phyloP scores from a whole-genome alignment of 23 tunicate genomes.

The Oikopleura albicans region DNA sequence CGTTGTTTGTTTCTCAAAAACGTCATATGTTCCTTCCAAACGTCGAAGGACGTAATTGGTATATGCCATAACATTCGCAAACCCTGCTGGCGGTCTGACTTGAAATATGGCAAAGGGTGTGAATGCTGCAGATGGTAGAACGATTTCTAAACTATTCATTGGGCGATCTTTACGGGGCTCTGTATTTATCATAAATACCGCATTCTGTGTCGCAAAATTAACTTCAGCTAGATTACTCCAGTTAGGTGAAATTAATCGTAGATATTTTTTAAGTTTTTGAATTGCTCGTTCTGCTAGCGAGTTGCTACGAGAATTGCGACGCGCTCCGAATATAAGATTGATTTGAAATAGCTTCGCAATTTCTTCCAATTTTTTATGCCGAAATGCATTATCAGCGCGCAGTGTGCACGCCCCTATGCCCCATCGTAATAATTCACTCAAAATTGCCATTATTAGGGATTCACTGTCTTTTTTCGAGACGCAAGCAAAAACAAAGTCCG shows the following conservation, averaged over 20 bases:
- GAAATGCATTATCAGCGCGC: neutral
- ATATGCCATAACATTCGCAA: too few species aligned
- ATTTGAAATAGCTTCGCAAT: neutral
- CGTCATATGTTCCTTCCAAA: too few species aligned
- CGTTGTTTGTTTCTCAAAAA: too few species aligned
- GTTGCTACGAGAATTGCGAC: neutral
- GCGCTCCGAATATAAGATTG: neutral
- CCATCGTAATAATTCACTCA: neutral
- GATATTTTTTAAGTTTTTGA: neutral
- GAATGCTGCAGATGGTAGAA: neutral
- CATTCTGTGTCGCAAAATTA: neutral
- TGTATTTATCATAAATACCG: neutral
- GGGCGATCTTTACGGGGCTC: neutral
- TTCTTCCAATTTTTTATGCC: neutral
- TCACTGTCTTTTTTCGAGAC: too few species aligned
- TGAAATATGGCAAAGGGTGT: neutral
- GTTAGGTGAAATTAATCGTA: neutral
- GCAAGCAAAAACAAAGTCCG: too few species aligned
- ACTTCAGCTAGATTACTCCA: neutral
- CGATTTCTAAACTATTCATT: neutral
- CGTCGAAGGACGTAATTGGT: too few species aligned
- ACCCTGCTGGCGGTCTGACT: too few species aligned
- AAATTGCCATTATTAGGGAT: too few species aligned
- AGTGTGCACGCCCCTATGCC: neutral
- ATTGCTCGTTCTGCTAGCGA: neutral